Percentiles rank a stretch among this genome's conserved stretches.
Evolutionary conservation across 2,113 vertebrate genomes (phyloP).

Genomic region (Ptychochromis oligacanthus): DNA sequence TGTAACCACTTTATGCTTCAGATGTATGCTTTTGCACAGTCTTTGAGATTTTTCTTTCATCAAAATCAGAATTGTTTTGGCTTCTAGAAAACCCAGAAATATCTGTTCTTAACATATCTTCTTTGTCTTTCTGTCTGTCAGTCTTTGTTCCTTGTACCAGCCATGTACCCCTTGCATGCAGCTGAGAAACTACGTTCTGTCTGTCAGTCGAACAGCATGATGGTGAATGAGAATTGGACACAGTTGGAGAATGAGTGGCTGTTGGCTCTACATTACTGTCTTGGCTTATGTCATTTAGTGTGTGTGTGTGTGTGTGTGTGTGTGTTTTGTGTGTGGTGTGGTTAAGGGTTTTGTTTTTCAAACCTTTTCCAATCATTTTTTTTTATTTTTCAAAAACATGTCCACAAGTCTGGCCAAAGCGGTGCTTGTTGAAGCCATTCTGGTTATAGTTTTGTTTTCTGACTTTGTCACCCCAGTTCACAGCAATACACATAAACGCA

Average conservation of each 20-base stretch:
- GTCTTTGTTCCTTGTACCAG: neutral
- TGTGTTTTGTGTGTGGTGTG: neutral
- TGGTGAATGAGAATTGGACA: neutral
- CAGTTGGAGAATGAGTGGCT: neutral
- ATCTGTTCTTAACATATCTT: neutral
- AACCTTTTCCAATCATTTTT: neutral
- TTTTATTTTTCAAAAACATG: neutral
- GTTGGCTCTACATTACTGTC: neutral
- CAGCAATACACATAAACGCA: neutral
- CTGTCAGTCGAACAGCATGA: constrained; percentile 23
- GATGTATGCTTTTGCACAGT: neutral
- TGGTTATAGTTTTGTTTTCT: neutral
- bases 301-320: neutral
- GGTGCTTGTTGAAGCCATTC: neutral
- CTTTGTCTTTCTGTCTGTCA: constrained; percentile 6
- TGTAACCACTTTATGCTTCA: neutral
- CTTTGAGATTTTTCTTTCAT: neutral
- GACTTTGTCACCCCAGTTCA: neutral
- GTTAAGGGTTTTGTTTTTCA: neutral
- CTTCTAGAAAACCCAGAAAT: neutral
- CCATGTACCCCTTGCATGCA: neutral
- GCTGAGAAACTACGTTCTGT: constrained; percentile 16
- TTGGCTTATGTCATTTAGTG: neutral
- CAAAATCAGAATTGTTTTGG: constrained; percentile 1
- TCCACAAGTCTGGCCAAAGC: neutral